A percentile compares a stretch with the other conserved stretches of the same genome.
Evolutionary conservation across 2,888 invertebrate genomes (phyloP).

Genomic region (Chymomyza procnemis): DNA sequence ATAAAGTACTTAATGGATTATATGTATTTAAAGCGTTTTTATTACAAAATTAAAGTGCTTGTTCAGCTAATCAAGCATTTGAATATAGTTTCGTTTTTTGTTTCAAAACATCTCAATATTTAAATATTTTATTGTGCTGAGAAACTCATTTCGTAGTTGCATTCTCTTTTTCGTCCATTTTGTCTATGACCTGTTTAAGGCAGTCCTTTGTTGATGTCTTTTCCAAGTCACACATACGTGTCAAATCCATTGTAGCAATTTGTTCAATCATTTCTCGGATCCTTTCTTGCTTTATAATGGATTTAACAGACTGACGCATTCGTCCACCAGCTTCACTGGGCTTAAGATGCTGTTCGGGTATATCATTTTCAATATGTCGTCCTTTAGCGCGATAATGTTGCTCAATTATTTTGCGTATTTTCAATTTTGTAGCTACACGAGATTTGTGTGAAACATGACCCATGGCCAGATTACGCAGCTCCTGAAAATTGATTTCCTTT

Average conservation of each 20-base stretch:
- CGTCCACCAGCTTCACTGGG: slow-evolving; percentile 19
- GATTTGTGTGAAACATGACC: slow-evolving; percentile 68
- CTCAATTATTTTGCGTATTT: slow-evolving; percentile 74
- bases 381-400: slow-evolving; percentile 75
- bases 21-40: slow-evolving; percentile 8
- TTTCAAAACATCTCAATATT: neutral
- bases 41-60: neutral
- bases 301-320: slow-evolving; percentile 69
- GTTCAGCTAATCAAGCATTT: neutral
- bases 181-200: slow-evolving; percentile 79
- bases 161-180: slow-evolving; percentile 75
- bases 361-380: slow-evolving; percentile 73
- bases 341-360: slow-evolving; percentile 39
- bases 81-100: neutral
- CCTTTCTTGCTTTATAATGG: slow-evolving; percentile 77
- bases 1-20: slow-evolving; percentile 16
- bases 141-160: slow-evolving; percentile 29
- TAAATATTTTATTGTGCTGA: neutral
- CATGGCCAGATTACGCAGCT: slow-evolving; percentile 73
- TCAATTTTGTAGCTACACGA: slow-evolving; percentile 73
- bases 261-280: slow-evolving; percentile 79
- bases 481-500: slow-evolving; percentile 76
- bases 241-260: slow-evolving; percentile 78
- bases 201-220: slow-evolving; percentile 79
- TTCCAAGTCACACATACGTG: slow-evolving; percentile 79